Base-by-base conservation (phyloP, 2,888 invertebrate species). In the Brachynemurus nebulosus region DNA sequence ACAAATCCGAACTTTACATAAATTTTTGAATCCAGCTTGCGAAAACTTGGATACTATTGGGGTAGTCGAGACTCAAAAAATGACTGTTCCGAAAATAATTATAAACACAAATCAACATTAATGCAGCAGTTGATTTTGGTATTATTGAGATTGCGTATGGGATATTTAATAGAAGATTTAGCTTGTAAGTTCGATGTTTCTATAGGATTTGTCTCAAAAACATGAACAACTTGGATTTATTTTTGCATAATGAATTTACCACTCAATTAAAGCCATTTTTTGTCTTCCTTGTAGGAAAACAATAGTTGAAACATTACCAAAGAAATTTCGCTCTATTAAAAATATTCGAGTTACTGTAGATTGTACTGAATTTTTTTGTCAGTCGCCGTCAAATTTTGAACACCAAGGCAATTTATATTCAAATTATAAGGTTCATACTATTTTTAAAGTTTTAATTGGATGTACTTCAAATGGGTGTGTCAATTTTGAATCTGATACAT, bases 321-420 rank as follows among this genome's bases (percentile, higher is more conserved):
- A 42, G 42, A 46, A 38, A 33, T 49, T 45, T 42, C 16, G 42
- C 20, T 35, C 40, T 12, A 42, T 44, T 25, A 46, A 46, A 40
- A 21, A 49, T 34, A 48, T 53, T 30, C 16, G 51, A 42, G 48
- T 52, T 18, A 50, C 50, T 36, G 37, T 52, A 20, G 53, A 50
- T 48, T 54, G 52, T 47, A 40, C 52, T 21, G 54, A 52, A 50
- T 49, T 51, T 42, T 47, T 48, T 34, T 52, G 51, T 42, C 45
- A 54, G 39, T 45, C 49, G 16, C 51, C 51, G 3, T 42, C 44
- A 37, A 49, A 50, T 45, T 54, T 51, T 41, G 52, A 52, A 46
- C 52, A 54, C 6, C 50, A 53, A 47, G 53, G 51, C 9, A 53
- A 54, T 48, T 40, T 51, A 35, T 52, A 52, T 42, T 51, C 53